Evolutionary conservation across 2,113 vertebrate species (phyloP).

Genomic region (Dicentrarchus labrax): DNA sequence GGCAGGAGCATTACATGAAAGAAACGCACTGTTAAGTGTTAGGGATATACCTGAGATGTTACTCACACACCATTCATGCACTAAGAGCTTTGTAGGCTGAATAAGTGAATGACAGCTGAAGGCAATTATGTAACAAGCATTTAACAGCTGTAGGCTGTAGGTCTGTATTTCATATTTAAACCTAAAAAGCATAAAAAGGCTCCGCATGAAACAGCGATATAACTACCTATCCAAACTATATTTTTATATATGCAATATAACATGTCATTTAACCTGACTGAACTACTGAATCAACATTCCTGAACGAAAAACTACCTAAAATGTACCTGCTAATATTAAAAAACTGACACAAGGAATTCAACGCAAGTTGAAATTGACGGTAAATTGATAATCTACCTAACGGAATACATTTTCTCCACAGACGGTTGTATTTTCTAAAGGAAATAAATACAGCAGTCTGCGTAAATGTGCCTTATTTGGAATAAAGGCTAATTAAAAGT

Average conservation of each 20-base stretch:
- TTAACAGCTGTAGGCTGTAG: background rate
- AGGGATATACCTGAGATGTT: background rate
- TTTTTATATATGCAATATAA: slow-evolving; percentile 25
- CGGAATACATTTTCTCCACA: background rate
- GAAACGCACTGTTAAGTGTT: slow-evolving; percentile 8
- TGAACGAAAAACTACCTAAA: slow-evolving; percentile 47
- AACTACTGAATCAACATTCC: slow-evolving; percentile 60
- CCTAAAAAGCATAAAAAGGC: background rate
- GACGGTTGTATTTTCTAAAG: slow-evolving; percentile 4
- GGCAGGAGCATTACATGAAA: slow-evolving; percentile 23
- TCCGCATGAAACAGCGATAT: background rate
- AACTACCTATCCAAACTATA: slow-evolving; percentile 52
- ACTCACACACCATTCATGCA: slow-evolving; percentile 19
- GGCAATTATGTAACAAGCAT: slow-evolving; percentile 21
- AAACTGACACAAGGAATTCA: background rate
- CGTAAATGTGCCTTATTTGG: slow-evolving; percentile 56
- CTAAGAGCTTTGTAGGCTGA: slow-evolving; percentile 7
- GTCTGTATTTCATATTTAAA: slow-evolving; percentile 20
- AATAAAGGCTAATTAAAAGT: slow-evolving; percentile 4
- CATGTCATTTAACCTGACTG: background rate
- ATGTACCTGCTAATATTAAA: slow-evolving; percentile 5
- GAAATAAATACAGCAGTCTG: slow-evolving; percentile 14
- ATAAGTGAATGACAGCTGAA: slow-evolving; percentile 37
- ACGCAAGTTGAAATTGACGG: background rate
- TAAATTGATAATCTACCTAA: slow-evolving; percentile 2